Evolutionary conservation across 2,888 invertebrate species (phyloP).

Genomic region (Carcina quercana): DNA sequence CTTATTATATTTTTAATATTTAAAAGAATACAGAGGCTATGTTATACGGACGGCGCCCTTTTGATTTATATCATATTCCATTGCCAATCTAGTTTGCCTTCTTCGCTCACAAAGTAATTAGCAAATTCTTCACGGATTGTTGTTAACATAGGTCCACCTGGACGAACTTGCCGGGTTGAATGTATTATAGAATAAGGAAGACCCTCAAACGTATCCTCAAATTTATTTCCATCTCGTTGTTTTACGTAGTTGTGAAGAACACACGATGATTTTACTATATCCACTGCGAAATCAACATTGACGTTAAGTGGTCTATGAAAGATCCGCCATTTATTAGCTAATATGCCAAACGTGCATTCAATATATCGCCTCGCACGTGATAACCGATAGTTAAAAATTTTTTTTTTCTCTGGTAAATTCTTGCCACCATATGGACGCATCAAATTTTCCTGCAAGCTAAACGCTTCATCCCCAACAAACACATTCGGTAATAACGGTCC

Average conservation of each 20-base stretch:
- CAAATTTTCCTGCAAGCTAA: conserved; percentile 3
- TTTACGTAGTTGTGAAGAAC: conserved; percentile 16
- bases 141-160: too few species aligned
- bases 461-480: conserved; percentile 3
- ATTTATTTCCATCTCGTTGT: not conserved
- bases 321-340: conserved; percentile 14
- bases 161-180: too few species aligned
- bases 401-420: conserved; percentile 3
- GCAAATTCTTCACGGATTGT: too few species aligned
- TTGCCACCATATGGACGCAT: conserved; percentile 6
- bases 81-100: too few species aligned
- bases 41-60: too few species aligned
- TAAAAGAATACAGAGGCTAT: too few species aligned
- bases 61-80: too few species aligned
- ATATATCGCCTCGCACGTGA: conserved; percentile 7
- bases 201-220: conserved; percentile 1
- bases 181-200: too few species aligned
- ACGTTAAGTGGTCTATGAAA: conserved; percentile 13
- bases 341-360: conserved; percentile 10
- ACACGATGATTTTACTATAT: conserved; percentile 12
- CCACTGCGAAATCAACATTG: conserved; percentile 7
- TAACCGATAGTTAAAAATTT: conserved; percentile 8
- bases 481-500: too few species aligned
- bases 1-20: too few species aligned
- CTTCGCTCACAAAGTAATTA: too few species aligned